Conservation (phyloP, 2,888 invertebrate species). For the Drosophila pseudotalamancana region DNA sequence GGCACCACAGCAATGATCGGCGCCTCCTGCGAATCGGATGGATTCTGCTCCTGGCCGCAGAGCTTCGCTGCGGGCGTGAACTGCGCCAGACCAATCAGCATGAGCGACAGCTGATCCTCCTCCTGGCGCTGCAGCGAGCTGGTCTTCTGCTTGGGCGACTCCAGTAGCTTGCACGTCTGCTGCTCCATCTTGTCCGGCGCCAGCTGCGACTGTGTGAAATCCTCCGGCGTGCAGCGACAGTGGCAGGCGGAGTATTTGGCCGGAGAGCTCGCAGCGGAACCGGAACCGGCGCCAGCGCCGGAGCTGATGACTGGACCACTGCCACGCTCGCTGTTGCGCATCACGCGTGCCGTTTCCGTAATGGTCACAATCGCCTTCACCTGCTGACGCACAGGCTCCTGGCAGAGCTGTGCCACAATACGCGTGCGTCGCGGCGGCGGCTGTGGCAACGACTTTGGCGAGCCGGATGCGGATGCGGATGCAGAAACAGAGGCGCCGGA, state of each 20-base stretch:
- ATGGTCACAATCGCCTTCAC: constrained; percentile 72
- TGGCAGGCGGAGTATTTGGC: constrained; percentile 74
- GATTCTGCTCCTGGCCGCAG: constrained; percentile 78
- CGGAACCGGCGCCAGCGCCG: neutral
- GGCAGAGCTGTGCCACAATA: constrained; percentile 57
- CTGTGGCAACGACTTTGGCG: constrained; percentile 54
- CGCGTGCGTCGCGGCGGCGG: constrained; percentile 66
- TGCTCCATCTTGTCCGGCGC: constrained; percentile 83
- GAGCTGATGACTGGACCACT: neutral
- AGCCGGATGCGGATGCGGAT: constrained; percentile 19
- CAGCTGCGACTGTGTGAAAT: constrained; percentile 81
- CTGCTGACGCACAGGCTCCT: constrained; percentile 62
- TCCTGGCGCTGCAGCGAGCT: constrained; percentile 55
- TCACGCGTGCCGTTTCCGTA: constrained; percentile 75
- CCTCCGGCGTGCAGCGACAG: constrained; percentile 83
- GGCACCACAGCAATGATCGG: constrained; percentile 91
- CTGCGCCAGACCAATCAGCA: constrained; percentile 88
- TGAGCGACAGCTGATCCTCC: constrained; percentile 88
- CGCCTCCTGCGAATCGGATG: no score
- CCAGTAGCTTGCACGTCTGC: constrained; percentile 83
- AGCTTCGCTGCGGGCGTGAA: constrained; percentile 85
- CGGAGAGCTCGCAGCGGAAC: constrained; percentile 30
- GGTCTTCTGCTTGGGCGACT: constrained; percentile 76
- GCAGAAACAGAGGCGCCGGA: constrained; percentile 8
- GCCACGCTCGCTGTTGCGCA: constrained; percentile 52